Percentiles rank a stretch among this genome's conserved stretches.
These are phyloP conservation scores for Sterrhoptilus dennistouni DNA, from an alignment of 2,113 vertebrate genomes.

Conservation along the genomic window DNA sequence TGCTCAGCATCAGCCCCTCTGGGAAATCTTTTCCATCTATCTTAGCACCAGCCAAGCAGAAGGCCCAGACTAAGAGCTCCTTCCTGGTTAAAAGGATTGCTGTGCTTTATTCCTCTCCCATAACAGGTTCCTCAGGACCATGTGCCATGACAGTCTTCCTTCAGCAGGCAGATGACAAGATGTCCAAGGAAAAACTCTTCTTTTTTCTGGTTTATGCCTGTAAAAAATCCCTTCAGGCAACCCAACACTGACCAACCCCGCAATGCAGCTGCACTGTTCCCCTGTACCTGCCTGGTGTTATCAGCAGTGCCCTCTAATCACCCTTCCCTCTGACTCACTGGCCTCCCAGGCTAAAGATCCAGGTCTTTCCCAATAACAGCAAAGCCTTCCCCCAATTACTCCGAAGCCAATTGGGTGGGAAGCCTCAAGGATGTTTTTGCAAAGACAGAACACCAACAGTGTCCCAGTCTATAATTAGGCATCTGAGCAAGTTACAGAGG, in stretches of 20 bases:
- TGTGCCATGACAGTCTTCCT: neutral
- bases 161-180: neutral
- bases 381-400: neutral
- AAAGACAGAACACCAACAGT: slow-evolving; percentile 1
- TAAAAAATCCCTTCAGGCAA: neutral
- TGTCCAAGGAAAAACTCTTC: neutral
- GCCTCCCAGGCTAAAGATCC: neutral
- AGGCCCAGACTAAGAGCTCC: neutral
- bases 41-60: neutral
- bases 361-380: neutral
- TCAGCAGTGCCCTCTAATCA: neutral
- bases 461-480: neutral
- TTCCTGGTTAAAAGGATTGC: neutral
- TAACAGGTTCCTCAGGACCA: neutral
- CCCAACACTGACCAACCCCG: neutral
- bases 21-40: neutral
- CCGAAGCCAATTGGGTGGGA: neutral
- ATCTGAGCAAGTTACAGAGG: neutral
- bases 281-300: neutral
- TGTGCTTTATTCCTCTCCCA: neutral
- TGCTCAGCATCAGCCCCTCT: neutral
- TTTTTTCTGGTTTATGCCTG: neutral
- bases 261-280: neutral
- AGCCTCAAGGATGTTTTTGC: slow-evolving; percentile 40
- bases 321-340: neutral